Percentiles rank a stretch among this genome's conserved stretches.
These are phyloP conservation scores for Coendou prehensilis DNA, from an alignment of 2,797 vertebrate genomes.

Conservation along the genomic window DNA sequence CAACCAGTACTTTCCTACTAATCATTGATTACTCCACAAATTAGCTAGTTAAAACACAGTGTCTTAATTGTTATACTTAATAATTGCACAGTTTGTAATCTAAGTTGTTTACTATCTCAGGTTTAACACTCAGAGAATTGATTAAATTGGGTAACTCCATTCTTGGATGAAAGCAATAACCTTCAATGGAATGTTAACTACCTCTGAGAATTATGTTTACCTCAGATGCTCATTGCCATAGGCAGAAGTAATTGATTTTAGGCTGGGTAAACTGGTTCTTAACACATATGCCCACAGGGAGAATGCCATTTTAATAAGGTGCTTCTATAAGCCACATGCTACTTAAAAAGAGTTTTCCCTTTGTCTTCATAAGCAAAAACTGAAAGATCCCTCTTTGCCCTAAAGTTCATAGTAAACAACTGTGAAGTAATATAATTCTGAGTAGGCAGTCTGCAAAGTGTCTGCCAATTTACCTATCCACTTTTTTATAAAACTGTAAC, in stretches of 20 bases:
- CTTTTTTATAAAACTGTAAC: not conserved
- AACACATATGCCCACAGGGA: conserved; percentile 73
- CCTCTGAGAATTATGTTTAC: conserved; percentile 82
- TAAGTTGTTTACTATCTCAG: conserved; percentile 74
- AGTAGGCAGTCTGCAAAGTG: not conserved
- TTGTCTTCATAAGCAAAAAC: conserved; percentile 72
- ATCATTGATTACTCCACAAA: conserved; percentile 70
- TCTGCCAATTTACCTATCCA: conserved; percentile 57
- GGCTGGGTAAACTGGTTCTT: conserved; percentile 80
- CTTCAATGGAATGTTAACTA: conserved; percentile 83
- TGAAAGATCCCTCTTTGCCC: conserved; percentile 57
- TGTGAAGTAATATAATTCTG: not conserved
- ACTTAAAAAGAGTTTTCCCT: conserved; percentile 70
- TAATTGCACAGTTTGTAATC: conserved; percentile 76
- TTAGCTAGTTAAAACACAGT: conserved; percentile 70
- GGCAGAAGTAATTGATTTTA: conserved; percentile 85
- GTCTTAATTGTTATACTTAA: conserved; percentile 79
- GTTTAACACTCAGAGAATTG: conserved; percentile 77
- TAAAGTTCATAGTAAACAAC: conserved; percentile 59
- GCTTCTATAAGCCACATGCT: conserved; percentile 70
- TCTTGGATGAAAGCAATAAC: conserved; percentile 78
- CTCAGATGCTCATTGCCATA: conserved; percentile 77
- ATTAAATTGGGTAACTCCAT: conserved; percentile 79
- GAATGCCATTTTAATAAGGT: conserved; percentile 84
- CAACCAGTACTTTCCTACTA: conserved; percentile 32